Evolutionary conservation across 2,113 vertebrate species (phyloP).

Genomic region (cattle (Bos taurus)): DNA sequence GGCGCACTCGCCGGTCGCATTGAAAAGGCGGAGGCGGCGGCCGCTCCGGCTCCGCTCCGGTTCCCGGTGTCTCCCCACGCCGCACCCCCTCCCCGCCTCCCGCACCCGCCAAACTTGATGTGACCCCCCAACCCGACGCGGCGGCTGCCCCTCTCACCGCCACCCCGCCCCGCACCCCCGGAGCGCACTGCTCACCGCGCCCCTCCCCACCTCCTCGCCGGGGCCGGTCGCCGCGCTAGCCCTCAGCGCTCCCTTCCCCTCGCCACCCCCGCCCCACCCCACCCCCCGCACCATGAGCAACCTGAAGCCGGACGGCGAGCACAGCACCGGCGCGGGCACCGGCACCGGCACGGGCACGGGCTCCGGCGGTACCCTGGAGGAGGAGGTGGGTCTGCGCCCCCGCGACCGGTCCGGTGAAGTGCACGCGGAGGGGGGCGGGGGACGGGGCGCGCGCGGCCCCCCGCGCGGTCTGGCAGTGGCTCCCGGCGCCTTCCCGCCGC

Average conservation of each 20-base stretch:
- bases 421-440: neutral
- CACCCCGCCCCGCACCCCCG: slow-evolving; percentile 33
- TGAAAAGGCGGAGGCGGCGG: slow-evolving; percentile 65
- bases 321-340: slow-evolving; percentile 66
- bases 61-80: neutral
- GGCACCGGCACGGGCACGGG: slow-evolving; percentile 68
- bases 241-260: neutral
- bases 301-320: slow-evolving; percentile 81
- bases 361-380: slow-evolving; percentile 72
- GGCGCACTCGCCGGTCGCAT: slow-evolving; percentile 60
- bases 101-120: slow-evolving; percentile 53
- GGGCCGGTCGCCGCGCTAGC: slow-evolving; percentile 29
- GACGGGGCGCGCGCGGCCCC: neutral
- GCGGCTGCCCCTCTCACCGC: slow-evolving; percentile 13
- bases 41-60: slow-evolving; percentile 33
- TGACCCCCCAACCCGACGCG: slow-evolving; percentile 23
- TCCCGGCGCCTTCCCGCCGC: slow-evolving; percentile 43
- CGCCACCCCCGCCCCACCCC: neutral
- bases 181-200: slow-evolving; percentile 26
- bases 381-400: slow-evolving; percentile 74
- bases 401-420: neutral
- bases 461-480: neutral
- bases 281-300: slow-evolving; percentile 78
- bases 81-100: neutral
- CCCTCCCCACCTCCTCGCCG: slow-evolving; percentile 5